phyloP scores from a whole-genome alignment of 2,113 vertebrate genomes.

The Pica pica region DNA sequence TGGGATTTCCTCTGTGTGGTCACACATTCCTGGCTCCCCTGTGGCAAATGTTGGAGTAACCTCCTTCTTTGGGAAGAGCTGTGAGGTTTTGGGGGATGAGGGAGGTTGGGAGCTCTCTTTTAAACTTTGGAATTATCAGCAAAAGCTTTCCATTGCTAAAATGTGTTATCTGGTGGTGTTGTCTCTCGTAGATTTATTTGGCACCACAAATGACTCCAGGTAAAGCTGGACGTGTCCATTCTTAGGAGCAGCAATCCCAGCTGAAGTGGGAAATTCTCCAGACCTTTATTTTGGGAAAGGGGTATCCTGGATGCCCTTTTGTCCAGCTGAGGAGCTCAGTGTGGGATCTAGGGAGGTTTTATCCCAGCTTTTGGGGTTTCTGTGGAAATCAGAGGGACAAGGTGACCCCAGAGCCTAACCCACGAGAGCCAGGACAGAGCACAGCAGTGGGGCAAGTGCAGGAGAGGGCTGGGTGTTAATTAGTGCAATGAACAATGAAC shows the following conservation, averaged over 20 bases:
- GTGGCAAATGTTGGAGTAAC: accelerated
- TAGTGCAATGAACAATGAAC: neutral
- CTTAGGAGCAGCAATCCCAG: neutral
- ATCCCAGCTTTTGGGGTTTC: neutral
- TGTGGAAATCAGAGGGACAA: neutral
- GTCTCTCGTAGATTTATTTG: neutral
- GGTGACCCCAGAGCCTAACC: neutral
- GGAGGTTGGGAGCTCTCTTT: neutral
- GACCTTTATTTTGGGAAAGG: neutral
- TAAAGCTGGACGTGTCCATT: neutral
- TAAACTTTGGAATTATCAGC: neutral
- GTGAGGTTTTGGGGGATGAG: neutral
- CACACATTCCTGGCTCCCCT: neutral
- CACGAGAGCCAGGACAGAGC: neutral
- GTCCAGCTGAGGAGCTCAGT: neutral
- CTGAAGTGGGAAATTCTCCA: neutral
- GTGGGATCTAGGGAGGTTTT: neutral
- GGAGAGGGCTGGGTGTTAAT: neutral
- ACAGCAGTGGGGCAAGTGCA: neutral
- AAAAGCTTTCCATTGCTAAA: neutral
- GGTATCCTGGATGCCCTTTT: neutral
- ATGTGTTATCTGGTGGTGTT: neutral
- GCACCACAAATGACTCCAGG: neutral
- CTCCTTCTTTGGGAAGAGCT: neutral
- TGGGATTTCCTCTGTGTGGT: neutral